A percentile compares a stretch with the other conserved stretches of the same genome.
Evolutionary conservation across 2,113 vertebrate species (phyloP).

Genomic region (rabbit (Oryctolagus cuniculus)): mOryCun1.1 NC_091433.1:131540501-131541000

Average conservation of each 20-base stretch:
- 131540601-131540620: background rate
- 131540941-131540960: background rate
- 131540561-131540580: background rate
- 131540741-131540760: constrained; percentile 4
- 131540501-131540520: background rate
- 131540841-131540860: constrained; percentile 12
- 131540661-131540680: background rate
- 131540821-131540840: background rate
- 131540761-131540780: background rate
- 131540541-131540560: background rate
- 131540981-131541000: background rate
- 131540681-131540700: background rate
- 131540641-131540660: background rate
- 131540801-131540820: constrained; percentile 13
- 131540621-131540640: constrained; percentile 12
- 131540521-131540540: background rate
- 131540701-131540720: background rate
- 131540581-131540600: background rate
- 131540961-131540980: background rate
- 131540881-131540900: background rate
- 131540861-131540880: background rate
- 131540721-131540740: background rate
- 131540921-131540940: background rate
- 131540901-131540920: background rate
- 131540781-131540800: background rate